Conservation (phyloP, 2,113 vertebrate genomes). For the Rhipidura dahli region DNA sequence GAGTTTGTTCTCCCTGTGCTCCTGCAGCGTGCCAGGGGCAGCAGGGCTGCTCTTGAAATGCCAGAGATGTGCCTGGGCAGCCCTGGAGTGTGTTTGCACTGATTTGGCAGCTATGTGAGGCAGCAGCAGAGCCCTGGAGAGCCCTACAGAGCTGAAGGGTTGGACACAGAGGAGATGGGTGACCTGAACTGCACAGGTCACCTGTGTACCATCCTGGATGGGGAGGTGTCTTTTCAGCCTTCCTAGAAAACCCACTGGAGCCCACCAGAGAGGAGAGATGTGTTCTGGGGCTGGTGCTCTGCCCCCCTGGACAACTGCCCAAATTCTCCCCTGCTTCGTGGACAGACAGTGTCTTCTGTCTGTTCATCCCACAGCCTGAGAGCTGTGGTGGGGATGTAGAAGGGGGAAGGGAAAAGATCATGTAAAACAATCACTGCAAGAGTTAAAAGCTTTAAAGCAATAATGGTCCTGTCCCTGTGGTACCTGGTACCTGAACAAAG, state of each 20-base stretch:
- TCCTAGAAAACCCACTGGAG: background rate
- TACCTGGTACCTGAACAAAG: background rate
- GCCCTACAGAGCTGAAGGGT: background rate
- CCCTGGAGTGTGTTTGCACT: conserved; percentile 26
- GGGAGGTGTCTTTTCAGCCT: background rate
- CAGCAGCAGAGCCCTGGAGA: background rate
- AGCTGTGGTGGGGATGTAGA: background rate
- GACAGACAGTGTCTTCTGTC: background rate
- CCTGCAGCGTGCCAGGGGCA: background rate
- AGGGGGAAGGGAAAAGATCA: background rate
- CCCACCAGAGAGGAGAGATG: background rate
- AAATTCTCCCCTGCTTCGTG: background rate
- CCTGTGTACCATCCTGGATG: background rate
- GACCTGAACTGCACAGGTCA: background rate
- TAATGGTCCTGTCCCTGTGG: background rate
- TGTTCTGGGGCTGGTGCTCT: background rate
- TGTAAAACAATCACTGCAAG: background rate
- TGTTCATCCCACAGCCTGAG: background rate
- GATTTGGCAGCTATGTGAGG: conserved; percentile 53
- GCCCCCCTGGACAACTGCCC: background rate
- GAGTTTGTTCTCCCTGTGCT: background rate
- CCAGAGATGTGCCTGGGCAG: background rate
- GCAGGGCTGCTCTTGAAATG: conserved; percentile 22
- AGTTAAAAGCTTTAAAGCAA: background rate
- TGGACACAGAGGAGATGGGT: background rate